Percentiles rank a stretch among this genome's conserved stretches.
Conservation (phyloP, 2,113 vertebrate species). For the Perca schrenkii region DNA sequence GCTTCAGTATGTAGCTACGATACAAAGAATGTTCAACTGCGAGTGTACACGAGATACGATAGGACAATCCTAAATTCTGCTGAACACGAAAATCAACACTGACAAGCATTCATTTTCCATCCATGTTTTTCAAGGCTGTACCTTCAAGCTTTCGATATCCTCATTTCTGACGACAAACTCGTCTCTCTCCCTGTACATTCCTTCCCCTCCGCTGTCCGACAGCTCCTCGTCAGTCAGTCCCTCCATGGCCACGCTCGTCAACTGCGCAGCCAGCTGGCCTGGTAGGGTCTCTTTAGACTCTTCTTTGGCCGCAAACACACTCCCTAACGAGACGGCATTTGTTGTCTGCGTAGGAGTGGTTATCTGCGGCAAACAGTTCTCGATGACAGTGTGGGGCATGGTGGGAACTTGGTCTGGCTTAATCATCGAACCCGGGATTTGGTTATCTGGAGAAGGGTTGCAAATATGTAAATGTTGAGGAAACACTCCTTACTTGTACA, state of each 20-base stretch:
- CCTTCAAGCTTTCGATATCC: constrained; percentile 94
- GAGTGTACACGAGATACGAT: background rate
- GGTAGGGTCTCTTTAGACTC: constrained; percentile 79
- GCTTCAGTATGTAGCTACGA: constrained; percentile 7
- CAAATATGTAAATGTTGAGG: background rate
- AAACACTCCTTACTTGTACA: background rate
- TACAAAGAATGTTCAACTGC: background rate
- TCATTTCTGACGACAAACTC: constrained; percentile 99
- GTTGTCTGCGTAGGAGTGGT: constrained; percentile 72
- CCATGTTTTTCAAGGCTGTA: constrained; percentile 58
- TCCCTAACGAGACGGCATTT: constrained; percentile 15
- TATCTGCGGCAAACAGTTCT: constrained; percentile 72
- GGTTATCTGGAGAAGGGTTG: constrained; percentile 67
- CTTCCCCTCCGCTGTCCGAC: constrained; percentile 95
- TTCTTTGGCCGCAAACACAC: constrained; percentile 50
- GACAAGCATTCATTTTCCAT: background rate
- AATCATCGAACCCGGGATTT: constrained; percentile 55
- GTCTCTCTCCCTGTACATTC: constrained; percentile 97
- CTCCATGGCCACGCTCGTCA: constrained; percentile 91
- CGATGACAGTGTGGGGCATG: constrained; percentile 70
- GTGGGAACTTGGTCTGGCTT: constrained; percentile 84
- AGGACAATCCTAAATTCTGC: background rate
- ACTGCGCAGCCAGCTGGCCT: constrained; percentile 86
- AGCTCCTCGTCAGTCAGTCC: constrained; percentile 94
- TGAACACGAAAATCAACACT: background rate